phyloP scores from a whole-genome alignment of 2,888 invertebrate genomes.

The Chydorus sphaericus region DNA sequence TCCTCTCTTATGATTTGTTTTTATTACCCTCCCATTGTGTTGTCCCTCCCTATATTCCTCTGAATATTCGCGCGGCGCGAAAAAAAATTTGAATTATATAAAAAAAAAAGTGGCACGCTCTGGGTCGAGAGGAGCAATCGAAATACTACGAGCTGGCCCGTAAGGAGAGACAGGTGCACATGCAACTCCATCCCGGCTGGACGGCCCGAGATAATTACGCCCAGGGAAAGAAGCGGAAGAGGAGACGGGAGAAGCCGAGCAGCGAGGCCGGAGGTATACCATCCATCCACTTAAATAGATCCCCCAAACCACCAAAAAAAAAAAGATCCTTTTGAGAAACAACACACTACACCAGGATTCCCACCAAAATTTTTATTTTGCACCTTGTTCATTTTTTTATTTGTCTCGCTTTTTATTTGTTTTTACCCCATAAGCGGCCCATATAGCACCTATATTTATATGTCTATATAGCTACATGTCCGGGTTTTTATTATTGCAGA shows the following conservation, averaged over 20 bases:
- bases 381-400: slow-evolving; percentile 29
- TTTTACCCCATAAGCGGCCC: no score
- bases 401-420: no score
- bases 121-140: slow-evolving; percentile 97
- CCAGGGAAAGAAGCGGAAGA: slow-evolving; percentile 99
- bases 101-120: slow-evolving; percentile 81
- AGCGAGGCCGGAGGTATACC: slow-evolving; percentile 71
- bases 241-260: slow-evolving; percentile 77
- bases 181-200: slow-evolving; percentile 99
- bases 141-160: slow-evolving; percentile 99
- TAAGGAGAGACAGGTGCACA: slow-evolving; percentile 95
- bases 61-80: no score
- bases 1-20: slow-evolving; percentile 29
- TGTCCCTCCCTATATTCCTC: no score
- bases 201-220: slow-evolving; percentile 97
- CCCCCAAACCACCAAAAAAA: not conserved
- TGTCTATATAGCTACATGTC: no score
- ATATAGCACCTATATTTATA: no score
- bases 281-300: not conserved
- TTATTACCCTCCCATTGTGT: not conserved
- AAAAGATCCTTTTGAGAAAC: not conserved
- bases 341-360: not conserved
- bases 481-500: no score
- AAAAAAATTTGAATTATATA: slow-evolving; percentile 1
- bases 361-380: slow-evolving; percentile 15